phyloP scores from a whole-genome alignment of 2,888 invertebrate species.

The Trichopria drosophilae region DNA sequence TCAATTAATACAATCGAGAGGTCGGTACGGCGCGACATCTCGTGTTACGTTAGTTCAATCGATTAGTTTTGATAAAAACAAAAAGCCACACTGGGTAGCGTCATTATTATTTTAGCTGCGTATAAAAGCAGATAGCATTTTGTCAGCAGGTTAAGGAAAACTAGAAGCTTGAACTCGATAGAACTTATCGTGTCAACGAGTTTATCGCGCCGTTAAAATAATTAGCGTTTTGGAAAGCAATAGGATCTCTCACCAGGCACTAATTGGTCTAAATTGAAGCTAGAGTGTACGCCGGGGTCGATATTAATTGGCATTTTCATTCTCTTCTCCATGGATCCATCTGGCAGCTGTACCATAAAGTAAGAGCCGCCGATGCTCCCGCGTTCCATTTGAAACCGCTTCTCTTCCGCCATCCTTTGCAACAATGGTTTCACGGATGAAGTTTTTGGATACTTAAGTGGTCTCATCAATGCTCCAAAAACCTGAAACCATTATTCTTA shows the following conservation, averaged over 20 bases:
- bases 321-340: conserved; percentile 87
- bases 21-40: background rate
- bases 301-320: conserved; percentile 88
- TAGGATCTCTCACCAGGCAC: conserved; percentile 62
- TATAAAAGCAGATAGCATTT: too few species aligned
- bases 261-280: conserved; percentile 82
- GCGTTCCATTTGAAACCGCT: conserved; percentile 85
- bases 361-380: conserved; percentile 87
- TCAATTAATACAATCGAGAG: conserved; percentile 33
- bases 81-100: too few species aligned
- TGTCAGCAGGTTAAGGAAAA: too few species aligned
- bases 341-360: conserved; percentile 84
- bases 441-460: conserved; percentile 75
- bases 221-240: background rate
- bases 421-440: conserved; percentile 79
- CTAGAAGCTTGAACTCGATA: too few species aligned
- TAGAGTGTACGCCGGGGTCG: conserved; percentile 92
- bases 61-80: too few species aligned
- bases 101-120: too few species aligned
- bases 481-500: conserved; percentile 55
- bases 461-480: conserved; percentile 83
- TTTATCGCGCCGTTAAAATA: background rate
- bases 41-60: too few species aligned
- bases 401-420: conserved; percentile 92
- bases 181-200: background rate